Percentiles rank a stretch among this genome's conserved stretches.
phyloP scores from a whole-genome alignment of 2,888 invertebrate genomes.

The Asteroscopus sphinx region DNA sequence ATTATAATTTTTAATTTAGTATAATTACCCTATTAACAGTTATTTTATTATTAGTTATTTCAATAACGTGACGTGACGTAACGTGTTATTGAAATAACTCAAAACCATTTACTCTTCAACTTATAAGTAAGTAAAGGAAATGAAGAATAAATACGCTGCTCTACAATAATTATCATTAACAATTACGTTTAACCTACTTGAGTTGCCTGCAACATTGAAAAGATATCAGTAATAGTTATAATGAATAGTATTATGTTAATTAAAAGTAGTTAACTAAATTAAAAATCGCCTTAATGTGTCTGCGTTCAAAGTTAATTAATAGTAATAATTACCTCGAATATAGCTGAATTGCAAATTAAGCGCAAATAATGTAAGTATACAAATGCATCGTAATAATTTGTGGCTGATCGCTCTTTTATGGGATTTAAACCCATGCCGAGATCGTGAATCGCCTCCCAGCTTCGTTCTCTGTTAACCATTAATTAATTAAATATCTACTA shows the following conservation, averaged over 20 bases:
- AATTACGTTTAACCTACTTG: background rate
- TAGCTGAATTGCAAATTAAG: constrained; percentile 64
- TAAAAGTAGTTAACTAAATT: constrained; percentile 25
- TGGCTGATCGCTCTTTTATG: constrained; percentile 21
- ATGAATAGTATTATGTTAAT: constrained; percentile 13
- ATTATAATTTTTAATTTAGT: too few relatives aligned
- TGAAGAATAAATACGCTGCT: too few relatives aligned
- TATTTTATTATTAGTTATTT: too few relatives aligned
- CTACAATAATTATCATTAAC: constrained; percentile 3
- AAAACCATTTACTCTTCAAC: too few relatives aligned
- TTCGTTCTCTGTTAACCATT: constrained; percentile 30
- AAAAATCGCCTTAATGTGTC: constrained; percentile 56
- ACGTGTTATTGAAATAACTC: too few relatives aligned
- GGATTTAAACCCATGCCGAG: constrained; percentile 19
- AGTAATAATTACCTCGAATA: constrained; percentile 68
- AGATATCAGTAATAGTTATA: constrained; percentile 1
- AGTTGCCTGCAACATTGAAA: background rate
- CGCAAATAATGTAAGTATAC: constrained; percentile 52
- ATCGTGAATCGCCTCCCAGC: constrained; percentile 5
- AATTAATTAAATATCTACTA: constrained; percentile 43
- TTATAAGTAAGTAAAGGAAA: too few relatives aligned
- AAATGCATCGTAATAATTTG: constrained; percentile 36
- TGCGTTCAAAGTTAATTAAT: constrained; percentile 66
- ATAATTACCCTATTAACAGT: too few relatives aligned
- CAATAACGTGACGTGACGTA: too few relatives aligned